These are phyloP conservation scores for Agonum fuliginosum DNA, from an alignment of 2,888 invertebrate genomes.

Conservation along the genomic window DNA sequence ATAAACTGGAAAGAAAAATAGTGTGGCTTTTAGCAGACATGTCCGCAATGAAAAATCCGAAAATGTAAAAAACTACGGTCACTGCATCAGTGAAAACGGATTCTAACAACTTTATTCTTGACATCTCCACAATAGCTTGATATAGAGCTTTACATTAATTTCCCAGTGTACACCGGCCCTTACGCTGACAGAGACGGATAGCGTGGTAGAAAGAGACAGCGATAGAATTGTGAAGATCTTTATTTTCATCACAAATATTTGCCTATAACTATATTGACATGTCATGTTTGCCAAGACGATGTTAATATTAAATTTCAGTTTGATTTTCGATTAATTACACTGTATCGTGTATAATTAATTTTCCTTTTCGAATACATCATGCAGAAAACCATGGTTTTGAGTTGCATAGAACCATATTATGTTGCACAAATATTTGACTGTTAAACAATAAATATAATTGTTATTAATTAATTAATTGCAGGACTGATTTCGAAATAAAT, in stretches of 20 bases:
- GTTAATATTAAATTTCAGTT: conserved; percentile 14
- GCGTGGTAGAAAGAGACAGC: not conserved
- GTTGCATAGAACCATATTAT: too few relatives aligned
- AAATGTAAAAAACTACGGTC: conserved; percentile 38
- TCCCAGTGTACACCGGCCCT: conserved; percentile 16
- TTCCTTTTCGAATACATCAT: not conserved
- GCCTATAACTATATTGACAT: not conserved
- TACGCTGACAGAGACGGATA: conserved; percentile 26
- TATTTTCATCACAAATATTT: conserved; percentile 27
- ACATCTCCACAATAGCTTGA: conserved; percentile 23
- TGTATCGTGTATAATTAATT: conserved; percentile 14
- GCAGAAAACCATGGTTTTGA: not conserved
- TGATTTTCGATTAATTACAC: conserved; percentile 38
- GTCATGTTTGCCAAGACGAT: conserved; percentile 9
- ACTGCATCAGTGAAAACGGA: conserved; percentile 35
- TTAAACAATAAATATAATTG: too few relatives aligned
- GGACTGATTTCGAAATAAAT: too few relatives aligned
- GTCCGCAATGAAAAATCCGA: conserved; percentile 36
- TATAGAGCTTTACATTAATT: conserved; percentile 29
- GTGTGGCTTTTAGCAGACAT: conserved; percentile 27
- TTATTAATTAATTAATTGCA: too few relatives aligned
- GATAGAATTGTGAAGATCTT: conserved; percentile 15
- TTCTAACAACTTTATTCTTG: conserved; percentile 44
- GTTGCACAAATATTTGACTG: too few relatives aligned
- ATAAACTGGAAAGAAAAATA: conserved; percentile 38